A percentile compares a stretch with the other conserved stretches of the same genome.
Evolutionary conservation across 2,888 invertebrate species (phyloP).

Genomic region (Rhagophthalmus giganteus): DNA sequence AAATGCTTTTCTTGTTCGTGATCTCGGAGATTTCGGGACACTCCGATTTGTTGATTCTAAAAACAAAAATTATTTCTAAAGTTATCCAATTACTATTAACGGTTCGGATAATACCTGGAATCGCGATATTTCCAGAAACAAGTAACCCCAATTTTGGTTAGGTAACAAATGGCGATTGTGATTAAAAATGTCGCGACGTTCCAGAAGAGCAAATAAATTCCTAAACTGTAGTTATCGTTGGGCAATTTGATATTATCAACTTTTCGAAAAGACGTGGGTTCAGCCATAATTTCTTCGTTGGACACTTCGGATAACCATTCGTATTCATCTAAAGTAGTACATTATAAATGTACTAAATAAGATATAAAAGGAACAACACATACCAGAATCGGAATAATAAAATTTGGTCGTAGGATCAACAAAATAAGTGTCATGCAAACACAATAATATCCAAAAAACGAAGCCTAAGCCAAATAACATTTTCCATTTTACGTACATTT

Average conservation of each 20-base stretch:
- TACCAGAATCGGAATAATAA: slow-evolving; percentile 16
- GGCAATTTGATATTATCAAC: slow-evolving; percentile 1
- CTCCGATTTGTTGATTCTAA: not conserved
- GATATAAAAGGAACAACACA: not conserved
- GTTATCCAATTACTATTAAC: too few species aligned
- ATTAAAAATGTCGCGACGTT: not conserved
- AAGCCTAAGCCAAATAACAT: slow-evolving; percentile 42
- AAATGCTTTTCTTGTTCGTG: slow-evolving; percentile 1
- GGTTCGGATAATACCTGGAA: too few species aligned
- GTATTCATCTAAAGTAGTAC: slow-evolving; percentile 8
- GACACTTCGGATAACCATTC: slow-evolving; percentile 10
- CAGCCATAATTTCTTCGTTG: slow-evolving; percentile 3
- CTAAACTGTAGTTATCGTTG: slow-evolving; percentile 2
- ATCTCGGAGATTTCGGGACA: not conserved
- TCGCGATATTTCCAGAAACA: not conserved
- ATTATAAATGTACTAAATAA: slow-evolving; percentile 4
- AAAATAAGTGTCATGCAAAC: slow-evolving; percentile 38
- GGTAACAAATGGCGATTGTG: not conserved
- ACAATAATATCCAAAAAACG: slow-evolving; percentile 44
- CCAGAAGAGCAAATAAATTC: not conserved
- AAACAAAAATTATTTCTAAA: not conserved
- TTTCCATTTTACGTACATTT: slow-evolving; percentile 45
- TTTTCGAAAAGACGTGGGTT: not conserved
- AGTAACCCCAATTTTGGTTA: not conserved
- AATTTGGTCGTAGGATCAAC: slow-evolving; percentile 32